A percentile compares a stretch with the other conserved stretches of the same genome.
phyloP scores from a whole-genome alignment of 1,140 invertebrate species.

The Drosophila mayri region DNA sequence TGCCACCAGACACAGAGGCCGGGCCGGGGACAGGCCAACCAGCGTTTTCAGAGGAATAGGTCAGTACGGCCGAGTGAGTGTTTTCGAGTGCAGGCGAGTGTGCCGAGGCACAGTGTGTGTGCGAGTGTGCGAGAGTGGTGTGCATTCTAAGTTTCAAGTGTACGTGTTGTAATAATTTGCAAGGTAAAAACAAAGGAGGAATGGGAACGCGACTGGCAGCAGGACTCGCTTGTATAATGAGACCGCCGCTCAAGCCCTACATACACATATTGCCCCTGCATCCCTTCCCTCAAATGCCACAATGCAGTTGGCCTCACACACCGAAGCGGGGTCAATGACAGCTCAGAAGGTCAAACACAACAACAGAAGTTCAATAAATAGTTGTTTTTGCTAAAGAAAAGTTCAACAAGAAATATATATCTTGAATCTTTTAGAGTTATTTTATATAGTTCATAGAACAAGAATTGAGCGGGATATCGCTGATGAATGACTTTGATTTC shows the following conservation, averaged over 20 bases:
- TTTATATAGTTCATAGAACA: background rate
- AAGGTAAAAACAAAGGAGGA: constrained; percentile 50
- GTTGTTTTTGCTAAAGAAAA: constrained; percentile 8
- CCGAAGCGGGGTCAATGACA: constrained; percentile 76
- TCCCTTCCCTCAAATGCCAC: constrained; percentile 13
- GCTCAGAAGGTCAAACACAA: constrained; percentile 71
- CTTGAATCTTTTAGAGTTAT: background rate
- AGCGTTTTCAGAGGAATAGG: constrained; percentile 80
- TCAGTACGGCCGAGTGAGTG: constrained; percentile 73
- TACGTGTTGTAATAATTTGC: constrained; percentile 51
- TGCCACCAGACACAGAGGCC: constrained; percentile 40
- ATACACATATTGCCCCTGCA: constrained; percentile 1
- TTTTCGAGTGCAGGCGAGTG: constrained; percentile 46
- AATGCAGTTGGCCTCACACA: constrained; percentile 60
- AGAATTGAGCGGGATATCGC: constrained; percentile 55
- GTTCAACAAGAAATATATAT: background rate
- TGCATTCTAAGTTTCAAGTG: constrained; percentile 71
- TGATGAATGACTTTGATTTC: constrained; percentile 70
- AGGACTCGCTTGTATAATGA: constrained; percentile 54
- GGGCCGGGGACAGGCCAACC: constrained; percentile 54
- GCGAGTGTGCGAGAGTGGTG: constrained; percentile 19
- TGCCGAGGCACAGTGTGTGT: constrained; percentile 2
- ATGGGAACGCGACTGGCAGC: constrained; percentile 31
- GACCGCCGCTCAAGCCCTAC: constrained; percentile 27
- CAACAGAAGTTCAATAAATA: constrained; percentile 16